These are phyloP conservation scores for Lamellibrachia satsuma DNA, from an alignment of 2,888 invertebrate genomes.

Conservation along the genomic window DNA sequence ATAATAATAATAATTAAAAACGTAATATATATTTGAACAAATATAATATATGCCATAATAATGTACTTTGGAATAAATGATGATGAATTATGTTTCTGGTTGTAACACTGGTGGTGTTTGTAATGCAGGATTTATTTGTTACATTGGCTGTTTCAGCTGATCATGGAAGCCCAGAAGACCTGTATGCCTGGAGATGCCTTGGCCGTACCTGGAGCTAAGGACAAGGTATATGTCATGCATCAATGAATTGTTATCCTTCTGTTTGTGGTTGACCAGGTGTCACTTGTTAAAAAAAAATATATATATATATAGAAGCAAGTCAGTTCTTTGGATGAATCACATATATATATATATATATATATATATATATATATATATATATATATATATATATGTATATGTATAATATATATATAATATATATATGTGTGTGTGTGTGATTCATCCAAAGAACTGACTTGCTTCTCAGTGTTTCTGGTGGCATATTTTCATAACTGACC, in stretches of 20 bases:
- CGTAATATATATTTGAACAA: not conserved
- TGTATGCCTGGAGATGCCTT: slow-evolving; percentile 72
- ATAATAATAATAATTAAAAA: not conserved
- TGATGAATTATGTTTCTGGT: not conserved
- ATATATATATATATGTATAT: no score
- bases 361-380: no score
- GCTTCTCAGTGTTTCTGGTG: not conserved
- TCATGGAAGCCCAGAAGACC: slow-evolving; percentile 79
- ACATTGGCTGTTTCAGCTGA: slow-evolving; percentile 68
- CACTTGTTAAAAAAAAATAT: no score
- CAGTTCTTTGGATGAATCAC: no score
- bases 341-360: no score
- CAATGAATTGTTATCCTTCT: no score
- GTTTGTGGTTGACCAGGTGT: no score
- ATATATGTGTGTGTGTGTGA: not conserved
- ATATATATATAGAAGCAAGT: no score
- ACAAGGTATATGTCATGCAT: slow-evolving; percentile 64
- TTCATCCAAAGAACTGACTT: not conserved
- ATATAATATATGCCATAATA: not conserved
- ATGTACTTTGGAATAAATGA: not conserved
- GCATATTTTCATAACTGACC: not conserved
- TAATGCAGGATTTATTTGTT: slow-evolving; percentile 20
- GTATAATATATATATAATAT: no score
- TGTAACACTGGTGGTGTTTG: not conserved
- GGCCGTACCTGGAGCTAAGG: slow-evolving; percentile 74